Evolutionary conservation across 2,888 invertebrate species (phyloP).

Genomic region (Acanthosepion pharaonis): DNA sequence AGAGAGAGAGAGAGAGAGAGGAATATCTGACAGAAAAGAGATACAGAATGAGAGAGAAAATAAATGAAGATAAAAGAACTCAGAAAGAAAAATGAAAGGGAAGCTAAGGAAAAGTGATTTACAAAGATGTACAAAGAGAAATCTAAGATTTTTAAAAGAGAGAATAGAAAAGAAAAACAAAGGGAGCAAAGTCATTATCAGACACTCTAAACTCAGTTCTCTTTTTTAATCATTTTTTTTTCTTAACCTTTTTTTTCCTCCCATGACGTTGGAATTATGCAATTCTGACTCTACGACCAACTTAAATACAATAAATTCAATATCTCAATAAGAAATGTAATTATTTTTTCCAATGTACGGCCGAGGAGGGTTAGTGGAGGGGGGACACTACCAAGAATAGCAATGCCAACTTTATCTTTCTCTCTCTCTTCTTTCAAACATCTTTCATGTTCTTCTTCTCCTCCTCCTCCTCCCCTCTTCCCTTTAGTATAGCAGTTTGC

Average conservation of each 20-base stretch:
- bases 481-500: neutral
- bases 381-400: neutral
- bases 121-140: too few species aligned
- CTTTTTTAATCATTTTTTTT: neutral
- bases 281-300: neutral
- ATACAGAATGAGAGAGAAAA: neutral
- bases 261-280: neutral
- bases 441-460: neutral
- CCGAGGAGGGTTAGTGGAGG: neutral
- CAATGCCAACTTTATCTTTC: neutral
- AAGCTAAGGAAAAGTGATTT: too few species aligned
- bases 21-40: neutral
- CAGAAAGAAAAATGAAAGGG: too few species aligned
- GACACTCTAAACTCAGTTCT: too few species aligned
- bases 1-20: neutral
- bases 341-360: neutral
- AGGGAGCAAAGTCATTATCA: too few species aligned
- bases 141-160: too few species aligned
- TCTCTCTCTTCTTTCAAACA: neutral
- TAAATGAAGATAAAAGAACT: neutral
- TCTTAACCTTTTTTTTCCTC: neutral
- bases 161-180: too few species aligned
- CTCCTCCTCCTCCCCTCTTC: neutral
- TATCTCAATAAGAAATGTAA: slow-evolving; percentile 12
- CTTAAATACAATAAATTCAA: neutral